Evolutionary conservation across 2,797 vertebrate species (phyloP).

Genomic region (Monodelphis domestica): DNA sequence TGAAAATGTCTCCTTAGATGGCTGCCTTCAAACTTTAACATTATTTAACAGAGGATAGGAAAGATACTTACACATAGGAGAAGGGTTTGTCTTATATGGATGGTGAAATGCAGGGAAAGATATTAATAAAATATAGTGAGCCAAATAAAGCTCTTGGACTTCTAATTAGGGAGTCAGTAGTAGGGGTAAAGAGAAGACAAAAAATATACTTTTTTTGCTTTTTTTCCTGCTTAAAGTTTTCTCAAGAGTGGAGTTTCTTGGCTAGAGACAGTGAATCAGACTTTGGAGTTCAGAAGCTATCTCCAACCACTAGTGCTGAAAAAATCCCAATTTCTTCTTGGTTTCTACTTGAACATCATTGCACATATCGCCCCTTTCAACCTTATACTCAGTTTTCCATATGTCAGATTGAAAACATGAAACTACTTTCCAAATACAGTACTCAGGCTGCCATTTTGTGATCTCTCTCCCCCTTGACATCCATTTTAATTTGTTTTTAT

Average conservation of each 20-base stretch:
- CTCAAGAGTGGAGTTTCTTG: neutral
- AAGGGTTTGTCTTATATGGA: neutral
- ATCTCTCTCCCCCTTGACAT: neutral
- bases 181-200: neutral
- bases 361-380: no score
- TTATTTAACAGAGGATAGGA: neutral
- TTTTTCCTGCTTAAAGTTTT: constrained; percentile 31
- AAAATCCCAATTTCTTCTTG: neutral
- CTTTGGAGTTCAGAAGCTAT: neutral
- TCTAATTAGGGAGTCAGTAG: neutral
- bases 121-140: no score
- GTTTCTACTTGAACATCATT: neutral
- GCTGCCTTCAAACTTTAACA: neutral
- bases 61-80: neutral
- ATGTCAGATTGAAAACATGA: neutral
- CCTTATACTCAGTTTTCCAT: neutral
- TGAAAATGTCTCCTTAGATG: neutral
- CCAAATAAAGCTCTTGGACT: neutral
- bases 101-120: no score
- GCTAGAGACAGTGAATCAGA: neutral
- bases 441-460: neutral
- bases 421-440: neutral
- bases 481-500: neutral
- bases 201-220: neutral
- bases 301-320: neutral